Conservation (phyloP, 1,140 invertebrate species). For the Coptotermes formosanus region DNA sequence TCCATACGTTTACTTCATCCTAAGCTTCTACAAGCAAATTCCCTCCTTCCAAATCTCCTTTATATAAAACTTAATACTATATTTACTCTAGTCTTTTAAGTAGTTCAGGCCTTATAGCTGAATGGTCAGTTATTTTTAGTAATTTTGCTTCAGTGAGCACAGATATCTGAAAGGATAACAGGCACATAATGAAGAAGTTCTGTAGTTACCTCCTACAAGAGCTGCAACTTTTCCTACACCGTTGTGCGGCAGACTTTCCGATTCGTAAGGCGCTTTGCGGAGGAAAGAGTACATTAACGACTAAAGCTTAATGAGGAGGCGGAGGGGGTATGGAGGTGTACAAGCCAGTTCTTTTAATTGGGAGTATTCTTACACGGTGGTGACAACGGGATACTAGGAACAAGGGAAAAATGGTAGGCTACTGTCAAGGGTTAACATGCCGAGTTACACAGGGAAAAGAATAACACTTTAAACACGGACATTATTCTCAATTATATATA, state of each 20-base stretch:
- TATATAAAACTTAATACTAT: neutral
- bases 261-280: constrained; percentile 5
- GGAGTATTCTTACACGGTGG: neutral
- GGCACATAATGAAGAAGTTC: neutral
- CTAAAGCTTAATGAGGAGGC: neutral
- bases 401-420: no score
- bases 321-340: no score
- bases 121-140: neutral
- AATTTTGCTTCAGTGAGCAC: neutral
- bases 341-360: neutral
- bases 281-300: neutral
- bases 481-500: no score
- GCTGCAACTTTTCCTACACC: neutral
- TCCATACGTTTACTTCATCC: neutral
- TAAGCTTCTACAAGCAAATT: neutral
- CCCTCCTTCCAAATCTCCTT: neutral
- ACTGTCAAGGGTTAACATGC: no score
- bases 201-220: neutral
- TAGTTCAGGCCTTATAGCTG: neutral
- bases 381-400: no score
- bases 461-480: no score
- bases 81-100: neutral
- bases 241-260: neutral
- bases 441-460: no score
- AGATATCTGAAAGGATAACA: neutral